Base-by-base conservation (phyloP, 2,797 vertebrate species). In the Muscicapa comitata region DNA sequence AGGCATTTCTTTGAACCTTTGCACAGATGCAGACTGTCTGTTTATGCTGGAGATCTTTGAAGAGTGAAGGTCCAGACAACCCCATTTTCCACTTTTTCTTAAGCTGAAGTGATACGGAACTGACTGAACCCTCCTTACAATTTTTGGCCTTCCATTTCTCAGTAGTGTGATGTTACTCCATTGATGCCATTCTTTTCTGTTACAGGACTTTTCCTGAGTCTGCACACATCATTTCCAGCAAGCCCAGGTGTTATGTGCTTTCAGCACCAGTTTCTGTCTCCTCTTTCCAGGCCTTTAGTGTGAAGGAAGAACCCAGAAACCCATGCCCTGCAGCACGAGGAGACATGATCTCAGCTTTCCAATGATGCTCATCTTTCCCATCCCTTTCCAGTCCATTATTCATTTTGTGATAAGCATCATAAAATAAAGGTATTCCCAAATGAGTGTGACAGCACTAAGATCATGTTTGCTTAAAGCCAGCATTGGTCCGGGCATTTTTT, bases 321-420 rank as follows among this genome's bases (percentile, higher is more conserved):
- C 13, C 51, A 58, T 88, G 79, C 79, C 76, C 77, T 82, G 33
- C 54, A 90, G 66, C 68, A 73, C 12, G 7, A 51, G 43, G 66
- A 88, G 62, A 71, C 15, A 23, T 50, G 13, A 38, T 66, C 43
- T 40, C 37, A 53, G n/a, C 7, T 79, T 92, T 89, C 43, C 55
- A 82, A 33, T 40, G 38, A 67, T 67, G 26, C 5, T 92, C 20
- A 50, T 88, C 61, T 94, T 80, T 83, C 45, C 65, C 61, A 65
- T 78, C 13, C 25, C 47, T 62, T 81, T 86, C 53, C 55, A 83
- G 48, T 77, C 23, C 50, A 28, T 91, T 87, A 89, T 63, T 82
- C 57, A 79, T 8, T 53, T 37, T 26, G 18, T 50, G 43, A 90
- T 90, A 95, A 86, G 10, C 8, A 59, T 92, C 62, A 51, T 48